These are phyloP conservation scores for Hybognathus amarus DNA, from an alignment of 2,797 vertebrate species.

Conservation along the genomic window DNA sequence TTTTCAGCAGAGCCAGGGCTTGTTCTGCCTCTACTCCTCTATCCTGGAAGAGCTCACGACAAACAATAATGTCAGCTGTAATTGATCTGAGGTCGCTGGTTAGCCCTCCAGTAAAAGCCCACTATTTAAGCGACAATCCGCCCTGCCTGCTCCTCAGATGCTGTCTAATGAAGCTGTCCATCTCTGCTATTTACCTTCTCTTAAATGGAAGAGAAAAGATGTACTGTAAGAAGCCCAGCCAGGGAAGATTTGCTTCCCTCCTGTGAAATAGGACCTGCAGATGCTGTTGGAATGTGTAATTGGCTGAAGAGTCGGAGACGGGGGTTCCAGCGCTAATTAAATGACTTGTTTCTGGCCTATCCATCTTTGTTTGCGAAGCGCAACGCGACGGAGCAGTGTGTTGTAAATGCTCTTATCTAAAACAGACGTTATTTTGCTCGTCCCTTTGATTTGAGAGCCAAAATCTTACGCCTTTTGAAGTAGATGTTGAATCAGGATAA, in stretches of 20 bases:
- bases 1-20: constrained; percentile 80
- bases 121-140: constrained; percentile 88
- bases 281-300: constrained; percentile 85
- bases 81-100: constrained; percentile 82
- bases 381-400: constrained; percentile 77
- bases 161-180: constrained; percentile 88
- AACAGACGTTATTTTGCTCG: constrained; percentile 78
- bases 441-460: constrained; percentile 74
- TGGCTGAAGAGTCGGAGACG: constrained; percentile 69
- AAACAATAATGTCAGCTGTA: constrained; percentile 84
- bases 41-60: constrained; percentile 79
- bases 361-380: constrained; percentile 83
- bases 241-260: constrained; percentile 79
- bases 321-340: constrained; percentile 82
- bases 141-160: constrained; percentile 79
- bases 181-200: constrained; percentile 86
- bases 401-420: constrained; percentile 79
- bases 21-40: constrained; percentile 73
- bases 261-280: constrained; percentile 82
- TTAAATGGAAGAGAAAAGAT: constrained; percentile 84
- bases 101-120: constrained; percentile 83
- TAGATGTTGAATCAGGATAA: constrained; percentile 31
- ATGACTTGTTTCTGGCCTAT: constrained; percentile 86
- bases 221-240: constrained; percentile 83
- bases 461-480: constrained; percentile 64